phyloP scores from a whole-genome alignment of 2,797 vertebrate genomes.

The Gadopsis bispinosus region DNA sequence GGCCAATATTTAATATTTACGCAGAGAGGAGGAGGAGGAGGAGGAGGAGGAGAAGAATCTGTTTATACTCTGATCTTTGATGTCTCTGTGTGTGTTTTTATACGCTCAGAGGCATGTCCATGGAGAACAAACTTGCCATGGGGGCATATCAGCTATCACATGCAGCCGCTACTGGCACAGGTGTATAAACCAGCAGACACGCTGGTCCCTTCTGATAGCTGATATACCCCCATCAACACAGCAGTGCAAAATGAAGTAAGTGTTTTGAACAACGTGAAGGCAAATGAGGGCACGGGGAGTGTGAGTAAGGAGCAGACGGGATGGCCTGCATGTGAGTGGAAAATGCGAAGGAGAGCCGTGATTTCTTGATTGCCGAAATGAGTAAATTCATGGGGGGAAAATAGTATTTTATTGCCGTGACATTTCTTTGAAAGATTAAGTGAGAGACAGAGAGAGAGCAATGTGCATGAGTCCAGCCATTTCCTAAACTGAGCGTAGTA shows the following conservation, averaged over 20 bases:
- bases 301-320: constrained; percentile 43
- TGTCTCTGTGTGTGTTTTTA: constrained; percentile 69
- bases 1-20: constrained; percentile 30
- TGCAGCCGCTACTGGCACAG: constrained; percentile 70
- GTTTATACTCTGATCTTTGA: constrained; percentile 65
- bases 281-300: constrained; percentile 59
- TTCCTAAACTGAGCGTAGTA: constrained; percentile 69
- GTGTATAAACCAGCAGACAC: constrained; percentile 76
- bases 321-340: constrained; percentile 45
- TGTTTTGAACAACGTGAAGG: constrained; percentile 58
- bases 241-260: constrained; percentile 65
- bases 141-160: constrained; percentile 79
- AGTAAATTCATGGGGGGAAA: constrained; percentile 56
- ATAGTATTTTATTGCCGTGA: constrained; percentile 56
- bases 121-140: constrained; percentile 66
- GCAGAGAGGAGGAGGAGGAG: constrained; percentile 26
- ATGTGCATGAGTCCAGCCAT: constrained; percentile 49
- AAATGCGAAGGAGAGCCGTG: constrained; percentile 47
- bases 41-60: constrained; percentile 38
- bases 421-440: constrained; percentile 60
- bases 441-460: constrained; percentile 48
- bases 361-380: constrained; percentile 63
- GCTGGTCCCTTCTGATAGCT: constrained; percentile 67
- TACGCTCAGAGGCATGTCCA: constrained; percentile 73
- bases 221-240: constrained; percentile 70